Evolutionary conservation across 1,140 invertebrate genomes (phyloP), one percentile per base, ranked within the genome.

Genomic region (Vollenhovia emeryi): DNA sequence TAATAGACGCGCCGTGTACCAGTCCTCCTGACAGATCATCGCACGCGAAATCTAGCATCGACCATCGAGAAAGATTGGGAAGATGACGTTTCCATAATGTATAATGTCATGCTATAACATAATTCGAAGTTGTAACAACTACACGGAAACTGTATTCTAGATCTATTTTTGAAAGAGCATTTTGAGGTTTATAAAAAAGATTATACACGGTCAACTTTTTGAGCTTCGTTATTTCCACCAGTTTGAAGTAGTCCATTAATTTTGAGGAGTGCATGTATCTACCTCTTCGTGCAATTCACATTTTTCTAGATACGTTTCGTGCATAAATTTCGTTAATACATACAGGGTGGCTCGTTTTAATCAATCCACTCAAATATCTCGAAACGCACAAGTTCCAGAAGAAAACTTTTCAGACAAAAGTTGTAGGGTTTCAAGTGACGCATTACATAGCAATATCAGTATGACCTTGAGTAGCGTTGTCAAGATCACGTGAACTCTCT

Each of bases 1-100:
- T 90, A 89, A 91, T 86, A 80, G 82, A 87, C 79, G 82, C 36
- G 43, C 57, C 71, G 60, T 50, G 33, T 50, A 55, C 27, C 11
- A 45, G 27, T 64, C 18, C 40, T 66, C 50, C 80, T 68, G 62
- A 9, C 79, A 69, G 52, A 86, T 84, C 52, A 86, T 86, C 71
- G 50, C 9, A 45, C 71, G 50, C 13, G 36, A 33, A 62, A 73
- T 21, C 18, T 84, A 75, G 40, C 30, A 50, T 43, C n/a, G 6
- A 43, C 40, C 43, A 43, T 43, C 13, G 43, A 3, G 11, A 43
- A 43, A 43, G 3, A 43, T 43, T 43, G 11, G 43, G 43, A 43
- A 43, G 43, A 13, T 43, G 11, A 36, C 2, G 7, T 4, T 62
- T 62, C 18, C 60, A 21, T 21, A 9, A 62, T 21, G 18, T 52